Base-by-base conservation (phyloP, 1,140 invertebrate species). In the Halictus rubicundus region DNA sequence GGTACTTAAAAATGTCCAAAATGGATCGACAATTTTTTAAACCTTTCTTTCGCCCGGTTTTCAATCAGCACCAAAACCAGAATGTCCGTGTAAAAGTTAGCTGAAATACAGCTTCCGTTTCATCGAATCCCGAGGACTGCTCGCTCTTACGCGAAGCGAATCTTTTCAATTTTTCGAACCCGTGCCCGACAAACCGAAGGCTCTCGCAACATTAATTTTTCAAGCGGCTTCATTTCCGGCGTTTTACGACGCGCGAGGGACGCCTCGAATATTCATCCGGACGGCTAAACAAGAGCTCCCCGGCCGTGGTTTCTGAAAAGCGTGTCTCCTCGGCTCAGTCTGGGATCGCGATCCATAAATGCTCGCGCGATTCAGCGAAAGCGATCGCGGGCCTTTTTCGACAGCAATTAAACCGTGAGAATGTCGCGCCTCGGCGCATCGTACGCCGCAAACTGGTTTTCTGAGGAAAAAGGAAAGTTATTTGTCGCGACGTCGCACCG, bases 401-500 rank as follows among this genome's bases (percentile, higher is more conserved):
- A 19, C 49, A 21, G 49, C n/a, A 59, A 59, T 59, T 59, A 25
- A 59, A 59, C 57, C 57, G 21, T 23, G n/a, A 59, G 57, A 59
- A 59, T 59, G 57, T 59, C n/a, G 54, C 54, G n/a, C 54, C 54
- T 23, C n/a, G 54, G 7, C 54, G n/a, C 54, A 59, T 59, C 23
- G 57, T 12, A 12, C 42, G 16, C 42, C 10, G 23, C 57, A 59
- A 59, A 59, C 57, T 59, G 57, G 57, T 59, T 59, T 23, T 25
- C n/a, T n/a, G 57, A 12, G 10, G 23, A n/a, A 59, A 59, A 59
- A 59, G 57, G 57, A 59, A 59, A 59, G 57, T 59, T 59, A 59
- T 59, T 59, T 59, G 57, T 59, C 21, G 57, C 54, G n/a, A 23
- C 42, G 16, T 21, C 49, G 49, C 16, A 21, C 49, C 57, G 57